Evolutionary conservation across 2,888 invertebrate species (phyloP), one percentile per base, ranked within the genome.

Genomic region (Hirtodrosophila histrioides): DNA sequence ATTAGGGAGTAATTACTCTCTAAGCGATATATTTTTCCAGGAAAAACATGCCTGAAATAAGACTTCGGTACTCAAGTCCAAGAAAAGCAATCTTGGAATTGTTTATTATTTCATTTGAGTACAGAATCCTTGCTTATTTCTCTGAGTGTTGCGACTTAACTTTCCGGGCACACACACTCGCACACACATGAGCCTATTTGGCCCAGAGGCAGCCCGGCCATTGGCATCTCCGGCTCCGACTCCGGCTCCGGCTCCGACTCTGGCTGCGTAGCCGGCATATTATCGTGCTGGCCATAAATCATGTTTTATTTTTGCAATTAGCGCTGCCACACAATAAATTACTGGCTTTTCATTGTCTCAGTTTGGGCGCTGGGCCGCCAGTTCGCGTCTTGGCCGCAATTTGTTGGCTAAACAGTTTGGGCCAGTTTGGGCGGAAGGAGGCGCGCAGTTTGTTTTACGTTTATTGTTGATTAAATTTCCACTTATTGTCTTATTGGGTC

Each of bases 291-390:
- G 68, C 76, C 79, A 88, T 84, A 87, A 84, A 84, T 84, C 83
- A 84, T 84, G 83, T 86, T 84, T 84, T 78, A 85, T 86, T 84
- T 84, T 88, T 77, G 78, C 78, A 81, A 81, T 81, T 81, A 81
- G 85, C 81, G 63, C 62, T 70, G 74, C 85, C 81, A 77, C 85
- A 77, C 70, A 81, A 86, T 81, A 81, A 86, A 84, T 86, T 77
- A 81, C 68, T 48, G 78, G 78, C 78, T 86, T 84, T 81, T 81
- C 87, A 81, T 84, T 85, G 79, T 82, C 79, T 85, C 78, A 65
- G 64, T 64, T 58, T 74, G 43, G 41, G 39, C 51, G 46, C 46
- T 5, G 64, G 23, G 29, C 45, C 41, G 58, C 35, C 37, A 46
- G 29, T 12, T 12, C 27, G 27, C 46, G 40, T 35, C 49, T 33